phyloP scores from a whole-genome alignment of 2,113 vertebrate species.

The Hippocampus guttulatus region DNA sequence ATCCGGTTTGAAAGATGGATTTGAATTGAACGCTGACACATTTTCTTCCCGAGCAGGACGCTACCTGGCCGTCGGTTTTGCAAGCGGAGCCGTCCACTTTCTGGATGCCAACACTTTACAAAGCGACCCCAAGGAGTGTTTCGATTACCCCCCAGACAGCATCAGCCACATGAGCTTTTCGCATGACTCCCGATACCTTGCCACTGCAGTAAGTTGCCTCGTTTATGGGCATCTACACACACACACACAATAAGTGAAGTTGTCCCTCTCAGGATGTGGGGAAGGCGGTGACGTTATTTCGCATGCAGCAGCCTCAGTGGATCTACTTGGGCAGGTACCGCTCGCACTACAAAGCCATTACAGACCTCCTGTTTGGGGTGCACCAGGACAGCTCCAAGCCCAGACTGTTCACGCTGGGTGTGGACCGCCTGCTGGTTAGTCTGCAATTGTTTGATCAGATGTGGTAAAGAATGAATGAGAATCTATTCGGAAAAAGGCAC shows the following conservation, averaged over 20 bases:
- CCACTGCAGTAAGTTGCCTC: slow-evolving; percentile 79
- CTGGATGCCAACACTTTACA: slow-evolving; percentile 78
- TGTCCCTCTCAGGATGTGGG: slow-evolving; percentile 73
- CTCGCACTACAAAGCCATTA: slow-evolving; percentile 84
- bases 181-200: slow-evolving; percentile 80
- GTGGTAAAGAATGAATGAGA: not conserved
- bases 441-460: not conserved
- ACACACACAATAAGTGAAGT: not conserved
- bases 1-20: not conserved
- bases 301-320: slow-evolving; percentile 66
- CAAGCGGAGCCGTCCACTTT: slow-evolving; percentile 78
- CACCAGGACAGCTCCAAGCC: slow-evolving; percentile 74
- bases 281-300: slow-evolving; percentile 78
- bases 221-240: no score
- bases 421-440: slow-evolving; percentile 82
- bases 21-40: not conserved
- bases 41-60: slow-evolving; percentile 66
- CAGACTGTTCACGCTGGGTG: slow-evolving; percentile 86
- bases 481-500: not conserved
- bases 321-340: slow-evolving; percentile 77
- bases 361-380: slow-evolving; percentile 83
- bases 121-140: slow-evolving; percentile 65
- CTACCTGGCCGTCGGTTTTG: slow-evolving; percentile 82
- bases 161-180: slow-evolving; percentile 85
- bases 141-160: slow-evolving; percentile 69